A percentile compares a stretch with the other conserved stretches of the same genome.
Conservation (phyloP, 2,113 vertebrate species). For the Coptodon rendalli region DNA sequence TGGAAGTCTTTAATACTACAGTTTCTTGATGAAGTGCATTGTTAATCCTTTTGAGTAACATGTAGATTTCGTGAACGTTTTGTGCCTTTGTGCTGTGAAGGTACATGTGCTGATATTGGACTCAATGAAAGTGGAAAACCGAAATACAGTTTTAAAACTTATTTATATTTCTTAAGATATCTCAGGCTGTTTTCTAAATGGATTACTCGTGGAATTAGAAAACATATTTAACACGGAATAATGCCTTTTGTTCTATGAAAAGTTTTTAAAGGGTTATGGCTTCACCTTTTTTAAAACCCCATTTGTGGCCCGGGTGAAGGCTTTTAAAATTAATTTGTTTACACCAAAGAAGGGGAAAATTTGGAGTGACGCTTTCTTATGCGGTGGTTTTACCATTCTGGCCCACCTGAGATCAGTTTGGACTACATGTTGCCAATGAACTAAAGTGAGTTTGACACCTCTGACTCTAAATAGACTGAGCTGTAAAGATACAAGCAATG, state of each 20-base stretch:
- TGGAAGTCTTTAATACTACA: background rate
- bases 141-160: background rate
- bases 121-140: accelerated
- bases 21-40: background rate
- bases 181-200: background rate
- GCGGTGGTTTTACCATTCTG: background rate
- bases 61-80: background rate
- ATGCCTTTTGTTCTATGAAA: background rate
- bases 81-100: background rate
- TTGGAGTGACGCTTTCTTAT: background rate
- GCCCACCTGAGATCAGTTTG: background rate
- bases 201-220: background rate
- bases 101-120: background rate
- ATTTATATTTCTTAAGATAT: background rate
- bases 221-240: background rate
- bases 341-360: background rate
- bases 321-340: background rate
- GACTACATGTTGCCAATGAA: background rate
- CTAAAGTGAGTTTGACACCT: background rate
- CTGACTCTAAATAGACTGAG: background rate
- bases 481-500: background rate
- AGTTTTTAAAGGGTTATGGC: background rate
- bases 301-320: background rate
- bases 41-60: background rate
- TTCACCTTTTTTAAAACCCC: background rate